These are phyloP conservation scores for Genyomyrus donnyi DNA, from an alignment of 2,113 vertebrate genomes.

Conservation along the genomic window DNA sequence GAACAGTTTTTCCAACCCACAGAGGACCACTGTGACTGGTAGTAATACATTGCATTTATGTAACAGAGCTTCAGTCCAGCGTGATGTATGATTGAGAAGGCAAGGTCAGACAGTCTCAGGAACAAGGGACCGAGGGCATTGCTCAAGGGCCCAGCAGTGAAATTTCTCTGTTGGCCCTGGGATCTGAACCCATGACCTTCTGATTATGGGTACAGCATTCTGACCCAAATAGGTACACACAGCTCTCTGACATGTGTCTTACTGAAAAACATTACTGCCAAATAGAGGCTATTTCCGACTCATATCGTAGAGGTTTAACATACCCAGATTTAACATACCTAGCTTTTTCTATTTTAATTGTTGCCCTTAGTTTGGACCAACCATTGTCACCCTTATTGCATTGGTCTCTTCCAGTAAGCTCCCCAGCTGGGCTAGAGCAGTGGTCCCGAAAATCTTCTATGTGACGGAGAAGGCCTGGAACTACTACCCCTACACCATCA, in stretches of 20 bases:
- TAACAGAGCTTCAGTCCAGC: neutral
- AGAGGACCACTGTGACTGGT: neutral
- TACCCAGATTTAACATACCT: neutral
- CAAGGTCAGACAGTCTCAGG: neutral
- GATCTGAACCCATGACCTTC: neutral
- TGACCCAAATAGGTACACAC: neutral
- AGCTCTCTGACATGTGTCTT: neutral
- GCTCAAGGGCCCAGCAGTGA: neutral
- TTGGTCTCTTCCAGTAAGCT: slow-evolving; percentile 72
- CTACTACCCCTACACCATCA: slow-evolving; percentile 96
- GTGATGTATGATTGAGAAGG: neutral
- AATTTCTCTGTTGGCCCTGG: neutral
- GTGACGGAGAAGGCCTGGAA: slow-evolving; percentile 98
- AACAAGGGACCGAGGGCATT: neutral
- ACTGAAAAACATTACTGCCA: neutral
- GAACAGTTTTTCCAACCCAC: neutral
- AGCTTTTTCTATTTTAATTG: neutral
- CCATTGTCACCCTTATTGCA: neutral
- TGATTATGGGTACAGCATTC: neutral
- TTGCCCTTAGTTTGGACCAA: neutral
- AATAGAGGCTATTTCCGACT: neutral
- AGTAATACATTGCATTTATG: neutral
- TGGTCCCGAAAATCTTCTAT: slow-evolving; percentile 97
- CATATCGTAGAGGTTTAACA: neutral
- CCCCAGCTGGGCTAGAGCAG: slow-evolving; percentile 92